phyloP scores from a whole-genome alignment of 64 coral and sea anemone species.

The Montipora capricornis region DNA sequence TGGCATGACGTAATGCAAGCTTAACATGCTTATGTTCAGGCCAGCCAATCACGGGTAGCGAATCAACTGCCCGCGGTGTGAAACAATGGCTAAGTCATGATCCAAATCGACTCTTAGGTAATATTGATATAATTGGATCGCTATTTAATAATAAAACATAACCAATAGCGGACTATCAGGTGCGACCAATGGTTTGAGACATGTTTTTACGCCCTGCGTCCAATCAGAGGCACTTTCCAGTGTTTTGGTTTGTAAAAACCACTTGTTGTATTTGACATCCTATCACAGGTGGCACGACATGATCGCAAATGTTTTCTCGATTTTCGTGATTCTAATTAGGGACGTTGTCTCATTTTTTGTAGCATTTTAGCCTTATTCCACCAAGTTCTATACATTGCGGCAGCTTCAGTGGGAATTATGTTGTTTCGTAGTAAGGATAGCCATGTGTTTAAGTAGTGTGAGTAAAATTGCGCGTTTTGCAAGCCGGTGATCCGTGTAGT shows the following conservation, averaged over 20 bases:
- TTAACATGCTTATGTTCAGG: constrained; percentile 86
- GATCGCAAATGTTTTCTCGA: constrained; percentile 3
- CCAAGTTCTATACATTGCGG: not conserved
- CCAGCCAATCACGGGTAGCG: constrained; percentile 80
- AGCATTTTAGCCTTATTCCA: not conserved
- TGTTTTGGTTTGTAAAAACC: constrained; percentile 33
- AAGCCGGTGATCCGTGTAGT: constrained; percentile 26
- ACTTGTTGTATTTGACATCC: constrained; percentile 59
- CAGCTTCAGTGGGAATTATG: not conserved
- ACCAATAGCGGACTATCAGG: constrained; percentile 61
- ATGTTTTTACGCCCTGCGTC: constrained; percentile 21
- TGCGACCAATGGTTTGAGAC: constrained; percentile 62
- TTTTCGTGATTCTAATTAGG: not conserved
- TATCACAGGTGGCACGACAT: constrained; percentile 3
- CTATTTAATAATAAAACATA: constrained; percentile 99
- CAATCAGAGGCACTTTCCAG: constrained; percentile 66
- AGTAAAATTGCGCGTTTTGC: not conserved
- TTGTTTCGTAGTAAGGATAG: not conserved
- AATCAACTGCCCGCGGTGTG: constrained; percentile 81
- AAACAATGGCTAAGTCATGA: constrained; percentile 99
- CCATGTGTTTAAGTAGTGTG: not conserved
- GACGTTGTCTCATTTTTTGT: not conserved
- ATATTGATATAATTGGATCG: constrained; percentile 99
- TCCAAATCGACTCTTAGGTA: constrained; percentile 98
- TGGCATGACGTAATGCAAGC: constrained; percentile 98